Percentiles rank a stretch among this genome's conserved stretches.
phyloP scores from a whole-genome alignment of 2,113 vertebrate species.

The Origma solitaria region DNA sequence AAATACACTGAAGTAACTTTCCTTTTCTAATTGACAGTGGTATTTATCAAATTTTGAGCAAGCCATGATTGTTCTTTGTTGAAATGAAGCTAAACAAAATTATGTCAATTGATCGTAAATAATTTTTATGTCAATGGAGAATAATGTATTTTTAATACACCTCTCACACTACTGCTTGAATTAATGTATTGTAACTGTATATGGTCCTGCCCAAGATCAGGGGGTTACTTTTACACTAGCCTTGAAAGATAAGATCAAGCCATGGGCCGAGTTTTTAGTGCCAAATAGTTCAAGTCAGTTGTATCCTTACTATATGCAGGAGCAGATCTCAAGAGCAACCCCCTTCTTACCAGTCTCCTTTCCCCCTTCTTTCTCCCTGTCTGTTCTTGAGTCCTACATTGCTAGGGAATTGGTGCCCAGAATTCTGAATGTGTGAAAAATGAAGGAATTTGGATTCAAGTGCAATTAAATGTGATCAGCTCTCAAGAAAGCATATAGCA shows the following conservation, averaged over 20 bases:
- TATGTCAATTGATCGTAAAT: background rate
- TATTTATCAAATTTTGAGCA: background rate
- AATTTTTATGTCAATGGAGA: background rate
- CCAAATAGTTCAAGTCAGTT: background rate
- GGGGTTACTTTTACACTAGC: background rate
- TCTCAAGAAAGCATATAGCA: background rate
- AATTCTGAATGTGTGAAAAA: background rate
- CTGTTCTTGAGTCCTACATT: background rate
- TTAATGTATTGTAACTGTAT: background rate
- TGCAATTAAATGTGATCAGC: background rate
- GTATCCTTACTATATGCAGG: background rate
- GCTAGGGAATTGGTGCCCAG: background rate
- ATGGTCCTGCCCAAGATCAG: background rate
- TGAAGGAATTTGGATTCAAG: fast-evolving
- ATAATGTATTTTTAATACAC: background rate
- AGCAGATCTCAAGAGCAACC: background rate
- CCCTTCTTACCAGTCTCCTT: background rate
- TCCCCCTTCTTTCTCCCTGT: background rate
- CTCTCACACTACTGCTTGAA: background rate
- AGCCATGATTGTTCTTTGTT: background rate
- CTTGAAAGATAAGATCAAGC: background rate
- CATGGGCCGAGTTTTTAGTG: fast-evolving
- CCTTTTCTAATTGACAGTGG: background rate
- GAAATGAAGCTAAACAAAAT: background rate
- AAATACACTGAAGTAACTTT: background rate